These are phyloP conservation scores for Macroteleia sp. DNA, from an alignment of 2,888 invertebrate genomes.

Conservation along the genomic window DNA sequence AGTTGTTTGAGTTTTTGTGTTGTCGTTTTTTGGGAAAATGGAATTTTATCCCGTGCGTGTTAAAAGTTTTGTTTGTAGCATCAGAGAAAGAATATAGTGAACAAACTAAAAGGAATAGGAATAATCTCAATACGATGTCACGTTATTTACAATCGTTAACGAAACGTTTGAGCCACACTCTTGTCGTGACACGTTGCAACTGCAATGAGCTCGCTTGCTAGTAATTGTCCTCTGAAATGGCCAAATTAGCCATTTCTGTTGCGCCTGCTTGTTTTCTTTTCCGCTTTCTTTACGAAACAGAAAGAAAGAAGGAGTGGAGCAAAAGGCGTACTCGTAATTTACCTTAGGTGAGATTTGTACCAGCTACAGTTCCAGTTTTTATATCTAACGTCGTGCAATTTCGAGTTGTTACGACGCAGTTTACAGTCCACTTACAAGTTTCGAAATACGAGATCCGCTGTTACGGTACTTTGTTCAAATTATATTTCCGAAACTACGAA, in stretches of 20 bases:
- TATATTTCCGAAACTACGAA: slow-evolving; percentile 29
- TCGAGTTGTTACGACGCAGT: slow-evolving; percentile 71
- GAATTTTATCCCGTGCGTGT: slow-evolving; percentile 31
- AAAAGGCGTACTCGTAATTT: slow-evolving; percentile 37
- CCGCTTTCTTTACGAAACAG: slow-evolving; percentile 15
- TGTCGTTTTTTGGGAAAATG: slow-evolving; percentile 45
- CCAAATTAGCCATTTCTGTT: slow-evolving; percentile 59
- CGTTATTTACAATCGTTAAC: slow-evolving; percentile 40
- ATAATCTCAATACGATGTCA: slow-evolving; percentile 35
- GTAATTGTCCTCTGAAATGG: slow-evolving; percentile 63
- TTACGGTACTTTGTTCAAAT: slow-evolving; percentile 35
- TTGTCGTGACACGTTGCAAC: slow-evolving; percentile 17
- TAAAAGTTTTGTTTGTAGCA: too few relatives aligned
- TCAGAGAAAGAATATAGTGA: too few relatives aligned
- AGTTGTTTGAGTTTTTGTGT: slow-evolving; percentile 48
- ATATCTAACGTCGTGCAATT: slow-evolving; percentile 67
- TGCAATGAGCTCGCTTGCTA: slow-evolving; percentile 37
- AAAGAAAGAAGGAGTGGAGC: too few relatives aligned
- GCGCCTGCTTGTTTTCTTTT: slow-evolving; percentile 37
- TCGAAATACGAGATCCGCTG: slow-evolving; percentile 53
- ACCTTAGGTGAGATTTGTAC: slow-evolving; percentile 55
- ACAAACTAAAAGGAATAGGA: too few relatives aligned
- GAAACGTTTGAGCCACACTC: slow-evolving; percentile 12
- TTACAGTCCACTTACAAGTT: slow-evolving; percentile 69
- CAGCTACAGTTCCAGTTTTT: slow-evolving; percentile 44